Conservation (phyloP, 37 sponge, comb jelly and placozoan species). For the Tethya wilhelma region DNA sequence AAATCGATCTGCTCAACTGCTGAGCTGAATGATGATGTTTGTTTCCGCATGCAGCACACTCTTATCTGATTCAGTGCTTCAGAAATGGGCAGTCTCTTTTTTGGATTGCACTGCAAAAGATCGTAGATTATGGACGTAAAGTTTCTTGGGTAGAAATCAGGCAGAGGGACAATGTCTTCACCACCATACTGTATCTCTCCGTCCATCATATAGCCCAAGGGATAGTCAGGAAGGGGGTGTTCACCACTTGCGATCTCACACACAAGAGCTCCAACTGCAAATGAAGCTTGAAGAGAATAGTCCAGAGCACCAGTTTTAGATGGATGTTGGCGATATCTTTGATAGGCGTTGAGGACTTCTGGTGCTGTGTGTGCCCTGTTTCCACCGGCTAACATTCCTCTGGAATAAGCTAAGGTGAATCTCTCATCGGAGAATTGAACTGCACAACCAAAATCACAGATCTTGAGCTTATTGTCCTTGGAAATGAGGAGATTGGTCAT, state of each 20-base stretch:
- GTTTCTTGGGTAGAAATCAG: constrained; percentile 36
- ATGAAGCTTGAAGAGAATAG: constrained; percentile 64
- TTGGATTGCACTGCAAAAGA: constrained; percentile 16
- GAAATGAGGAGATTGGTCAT: constrained; percentile 66
- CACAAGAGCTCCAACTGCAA: constrained; percentile 66
- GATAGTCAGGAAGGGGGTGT: constrained; percentile 75
- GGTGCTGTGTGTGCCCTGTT: constrained; percentile 82
- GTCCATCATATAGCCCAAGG: constrained; percentile 26
- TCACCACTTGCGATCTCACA: constrained; percentile 46
- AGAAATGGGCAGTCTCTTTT: constrained; percentile 23
- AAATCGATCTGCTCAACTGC: constrained; percentile 3
- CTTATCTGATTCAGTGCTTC: constrained; percentile 55
- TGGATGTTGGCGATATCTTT: constrained; percentile 21
- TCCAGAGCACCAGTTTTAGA: constrained; percentile 7
- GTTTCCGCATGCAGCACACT: constrained; percentile 18
- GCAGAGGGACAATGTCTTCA: constrained; percentile 34
- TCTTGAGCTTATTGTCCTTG: constrained; percentile 33
- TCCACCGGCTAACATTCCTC: constrained; percentile 68
- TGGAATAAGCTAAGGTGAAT: constrained; percentile 30
- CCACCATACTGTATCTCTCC: constrained; percentile 25
- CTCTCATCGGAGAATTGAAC: constrained; percentile 63
- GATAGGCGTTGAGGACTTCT: constrained; percentile 60
- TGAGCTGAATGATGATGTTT: neutral
- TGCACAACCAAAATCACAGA: constrained; percentile 89
- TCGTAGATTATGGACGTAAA: constrained; percentile 52